Evolutionary conservation across 2,113 vertebrate genomes (phyloP), one percentile per base, ranked within the genome.

Genomic region (Trogon melanurus): DNA sequence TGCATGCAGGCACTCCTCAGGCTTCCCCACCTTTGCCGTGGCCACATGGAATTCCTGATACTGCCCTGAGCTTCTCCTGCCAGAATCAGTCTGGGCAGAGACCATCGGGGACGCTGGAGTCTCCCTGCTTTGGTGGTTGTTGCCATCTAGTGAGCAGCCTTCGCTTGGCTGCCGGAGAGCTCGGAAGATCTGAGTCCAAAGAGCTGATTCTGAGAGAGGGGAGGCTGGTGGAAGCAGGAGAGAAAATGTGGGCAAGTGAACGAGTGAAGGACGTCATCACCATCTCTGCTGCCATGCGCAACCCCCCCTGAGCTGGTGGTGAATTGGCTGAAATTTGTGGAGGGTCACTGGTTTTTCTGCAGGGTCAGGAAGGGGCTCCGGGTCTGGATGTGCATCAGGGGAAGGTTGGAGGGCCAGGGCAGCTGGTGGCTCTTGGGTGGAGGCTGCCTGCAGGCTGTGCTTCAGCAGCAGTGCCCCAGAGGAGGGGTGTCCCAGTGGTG

Each of bases 101-200:
- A 6, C 41, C 2, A 3, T 7, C 16, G 22, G 27, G 61, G 53
- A 5, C 56, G 17, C 62, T 19, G 34, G 8, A 67, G 23, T 8
- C 32, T 51, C 38, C 76, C 38, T 91, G 80, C 45, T 89, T 64
- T 61, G 84, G 69, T 74, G 58, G 6, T 74, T 27, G 66, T 95
- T 97, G 95, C 95, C 94, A 95, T 81, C 94, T 92, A 95, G 93
- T 95, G 96, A 95, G 76, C 87, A 82, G 26, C 71, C 26, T 44
- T 86, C 41, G 56, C 53, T 56, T 88, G 93, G 45, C 86, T 73
- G 32, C 62, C 61, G 2, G 0, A 34, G 48, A 21, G 41, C 41
- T 41, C 41, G 41, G 61, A 45, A 65, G 38, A 48, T 5, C 1
- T 11, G 5, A 8, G 34, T 56, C 65, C 50, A 11, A 26, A 53